Base-by-base conservation (phyloP, 2,888 invertebrate species). In the Chelonus formosanus region DNA sequence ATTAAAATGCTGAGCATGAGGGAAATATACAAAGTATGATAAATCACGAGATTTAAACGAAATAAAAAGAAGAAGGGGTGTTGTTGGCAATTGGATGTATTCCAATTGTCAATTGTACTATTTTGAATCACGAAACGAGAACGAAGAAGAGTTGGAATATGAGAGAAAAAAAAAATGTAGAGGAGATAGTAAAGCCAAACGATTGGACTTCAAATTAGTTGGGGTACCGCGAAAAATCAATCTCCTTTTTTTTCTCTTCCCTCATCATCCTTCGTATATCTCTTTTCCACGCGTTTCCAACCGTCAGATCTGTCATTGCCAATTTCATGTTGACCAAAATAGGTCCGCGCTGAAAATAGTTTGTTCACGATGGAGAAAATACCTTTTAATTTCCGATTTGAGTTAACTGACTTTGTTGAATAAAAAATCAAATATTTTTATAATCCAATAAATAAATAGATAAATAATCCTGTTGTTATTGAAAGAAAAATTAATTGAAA, bases 211-310 rank as follows among this genome's bases (percentile, higher is more conserved):
- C 45, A 66, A 70, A 75, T 72, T 80, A 80, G 74, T 75, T 72
- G 78, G 73, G 74, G 75, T 71, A 80, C 82, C 81, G 73, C 81
- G 79, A 82, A 81, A 82, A 81, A 82, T 80, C 81, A 82, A 81
- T 81, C 76, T 76, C 71, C 72, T 69, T 76, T 77, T 77, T 79
- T 73, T 45, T 53, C 71, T 68, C 69, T n/a, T 43, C 32, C 43
- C 32, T n/a, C 20, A 20, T 20, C 20, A 7, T 44, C 32, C 54
- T 40, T 36, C 56, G 20, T 20, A 47, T 54, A 20, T 36, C 61
- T 45, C 57, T 32, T 43, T 56, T 47, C 32, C 55, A 43, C n/a
- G 40, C 45, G 60, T 45, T 36, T 58, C 47, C 62, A 20, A 53
- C 54, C 44, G 47, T 65, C 55, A 43, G 54, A 69, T 64, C 67